Conservation (phyloP, 1,140 invertebrate genomes). For the Drosophila biarmipes region DNA sequence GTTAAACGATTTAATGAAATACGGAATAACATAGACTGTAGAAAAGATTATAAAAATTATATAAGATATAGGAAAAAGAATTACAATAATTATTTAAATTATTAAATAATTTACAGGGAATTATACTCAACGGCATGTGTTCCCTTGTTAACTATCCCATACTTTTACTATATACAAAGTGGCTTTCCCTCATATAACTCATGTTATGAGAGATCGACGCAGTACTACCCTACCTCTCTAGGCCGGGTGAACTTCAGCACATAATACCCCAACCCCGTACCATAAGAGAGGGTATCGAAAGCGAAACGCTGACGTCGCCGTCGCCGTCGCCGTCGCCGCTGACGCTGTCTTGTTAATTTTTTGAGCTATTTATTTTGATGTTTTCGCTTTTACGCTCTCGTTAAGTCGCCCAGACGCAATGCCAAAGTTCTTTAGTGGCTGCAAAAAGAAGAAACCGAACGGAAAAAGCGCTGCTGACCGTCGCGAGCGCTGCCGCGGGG, state of each 20-base stretch:
- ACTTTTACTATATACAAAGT: too few species aligned
- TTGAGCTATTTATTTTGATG: constrained; percentile 83
- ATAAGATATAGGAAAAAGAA: too few species aligned
- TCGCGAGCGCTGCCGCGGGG: constrained; percentile 37
- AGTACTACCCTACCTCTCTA: not conserved
- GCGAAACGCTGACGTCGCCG: constrained; percentile 50
- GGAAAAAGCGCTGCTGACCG: constrained; percentile 64
- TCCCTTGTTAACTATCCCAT: too few species aligned
- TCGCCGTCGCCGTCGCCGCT: constrained; percentile 39
- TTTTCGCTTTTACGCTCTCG: constrained; percentile 82
- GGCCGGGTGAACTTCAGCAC: not conserved
- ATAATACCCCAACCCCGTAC: not conserved
- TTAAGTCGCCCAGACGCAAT: constrained; percentile 74
- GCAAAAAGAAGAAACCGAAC: constrained; percentile 32
- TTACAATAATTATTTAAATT: too few species aligned
- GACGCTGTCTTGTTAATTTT: constrained; percentile 79
- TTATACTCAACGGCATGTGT: too few species aligned
- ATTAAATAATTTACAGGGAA: too few species aligned
- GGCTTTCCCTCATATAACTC: too few species aligned
- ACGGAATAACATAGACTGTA: too few species aligned
- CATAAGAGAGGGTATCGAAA: constrained; percentile 21
- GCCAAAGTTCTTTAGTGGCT: constrained; percentile 59
- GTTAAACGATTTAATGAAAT: too few species aligned
- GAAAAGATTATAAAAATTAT: too few species aligned
- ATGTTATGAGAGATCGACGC: too few species aligned